These are phyloP conservation scores for Syngnathus typhle DNA, from an alignment of 2,113 vertebrate genomes.

Conservation along the genomic window DNA sequence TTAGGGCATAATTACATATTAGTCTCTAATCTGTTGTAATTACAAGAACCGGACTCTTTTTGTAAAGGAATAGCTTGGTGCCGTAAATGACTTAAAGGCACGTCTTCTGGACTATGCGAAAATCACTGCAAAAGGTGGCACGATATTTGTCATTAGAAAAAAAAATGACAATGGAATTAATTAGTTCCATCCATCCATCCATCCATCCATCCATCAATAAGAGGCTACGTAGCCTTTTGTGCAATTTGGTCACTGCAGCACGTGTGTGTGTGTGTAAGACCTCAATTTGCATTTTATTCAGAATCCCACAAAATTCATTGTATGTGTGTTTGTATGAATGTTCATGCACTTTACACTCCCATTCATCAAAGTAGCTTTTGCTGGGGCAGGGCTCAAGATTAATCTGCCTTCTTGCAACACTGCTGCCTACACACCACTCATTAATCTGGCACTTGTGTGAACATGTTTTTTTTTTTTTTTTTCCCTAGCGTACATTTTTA, in stretches of 20 bases:
- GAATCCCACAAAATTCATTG: not conserved
- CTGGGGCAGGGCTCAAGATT: conserved; percentile 49
- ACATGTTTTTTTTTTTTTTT: not conserved
- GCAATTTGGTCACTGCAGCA: too few species aligned
- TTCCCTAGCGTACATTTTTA: not conserved
- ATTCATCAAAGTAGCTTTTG: conserved; percentile 60
- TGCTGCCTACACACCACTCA: conserved; percentile 44
- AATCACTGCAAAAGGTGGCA: conserved; percentile 37
- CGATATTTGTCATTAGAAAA: conserved; percentile 35
- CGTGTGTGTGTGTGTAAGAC: not conserved
- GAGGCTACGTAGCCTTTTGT: too few species aligned
- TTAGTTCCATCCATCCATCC: too few species aligned
- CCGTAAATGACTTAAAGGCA: conserved; percentile 55
- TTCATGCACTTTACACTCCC: conserved; percentile 41
- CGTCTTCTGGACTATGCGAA: conserved; percentile 48
- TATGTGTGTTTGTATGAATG: conserved; percentile 10
- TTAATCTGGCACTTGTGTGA: conserved; percentile 56
- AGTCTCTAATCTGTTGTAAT: conserved; percentile 67
- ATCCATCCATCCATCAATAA: too few species aligned
- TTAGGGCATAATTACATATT: conserved; percentile 73
- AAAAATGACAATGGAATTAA: not conserved
- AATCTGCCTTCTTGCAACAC: conserved; percentile 53
- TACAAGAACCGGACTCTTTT: conserved; percentile 54
- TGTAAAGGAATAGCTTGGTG: conserved; percentile 31
- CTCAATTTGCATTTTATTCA: not conserved